These are phyloP conservation scores for Drosophila rubida DNA, from an alignment of 2,888 invertebrate genomes.

Conservation along the genomic window DNA sequence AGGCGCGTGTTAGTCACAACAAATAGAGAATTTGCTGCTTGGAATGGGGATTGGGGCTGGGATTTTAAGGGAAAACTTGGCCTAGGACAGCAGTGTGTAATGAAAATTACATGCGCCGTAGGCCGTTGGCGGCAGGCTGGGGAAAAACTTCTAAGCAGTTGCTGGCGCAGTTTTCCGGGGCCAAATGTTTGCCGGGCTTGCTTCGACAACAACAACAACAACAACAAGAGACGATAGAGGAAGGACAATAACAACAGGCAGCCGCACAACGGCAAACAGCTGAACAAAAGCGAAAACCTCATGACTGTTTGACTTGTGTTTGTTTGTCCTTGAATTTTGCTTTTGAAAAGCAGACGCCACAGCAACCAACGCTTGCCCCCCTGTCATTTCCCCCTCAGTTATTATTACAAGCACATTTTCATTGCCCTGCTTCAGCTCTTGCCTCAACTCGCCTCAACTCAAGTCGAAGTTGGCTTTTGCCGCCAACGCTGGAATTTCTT, in stretches of 20 bases:
- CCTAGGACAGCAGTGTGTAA: slow-evolving; percentile 47
- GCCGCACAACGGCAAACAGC: slow-evolving; percentile 37
- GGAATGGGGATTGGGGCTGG: slow-evolving; percentile 22
- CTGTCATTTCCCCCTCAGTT: slow-evolving; percentile 46
- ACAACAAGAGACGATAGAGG: background rate
- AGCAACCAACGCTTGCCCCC: slow-evolving; percentile 30
- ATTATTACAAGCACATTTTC: slow-evolving; percentile 80
- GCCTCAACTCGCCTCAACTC: background rate
- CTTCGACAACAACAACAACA: background rate
- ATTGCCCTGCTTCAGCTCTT: slow-evolving; percentile 53
- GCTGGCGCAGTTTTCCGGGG: slow-evolving; percentile 50
- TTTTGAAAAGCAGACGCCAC: slow-evolving; percentile 55
- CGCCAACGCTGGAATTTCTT: slow-evolving; percentile 58
- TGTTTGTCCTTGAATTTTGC: slow-evolving; percentile 80
- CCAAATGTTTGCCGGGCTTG: slow-evolving; percentile 64
- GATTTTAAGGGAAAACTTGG: slow-evolving; percentile 18
- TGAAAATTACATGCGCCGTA: slow-evolving; percentile 73
- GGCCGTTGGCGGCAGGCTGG: slow-evolving; percentile 36
- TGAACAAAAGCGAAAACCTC: slow-evolving; percentile 59
- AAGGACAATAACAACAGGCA: slow-evolving; percentile 21
- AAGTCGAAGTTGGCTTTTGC: slow-evolving; percentile 30
- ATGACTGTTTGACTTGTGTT: slow-evolving; percentile 77
- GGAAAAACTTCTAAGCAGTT: slow-evolving; percentile 69
- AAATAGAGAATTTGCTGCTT: slow-evolving; percentile 34
- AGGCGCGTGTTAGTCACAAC: slow-evolving; percentile 55